Conservation (phyloP, 2,888 invertebrate species). For the Trypoxylon attenuatum region DNA sequence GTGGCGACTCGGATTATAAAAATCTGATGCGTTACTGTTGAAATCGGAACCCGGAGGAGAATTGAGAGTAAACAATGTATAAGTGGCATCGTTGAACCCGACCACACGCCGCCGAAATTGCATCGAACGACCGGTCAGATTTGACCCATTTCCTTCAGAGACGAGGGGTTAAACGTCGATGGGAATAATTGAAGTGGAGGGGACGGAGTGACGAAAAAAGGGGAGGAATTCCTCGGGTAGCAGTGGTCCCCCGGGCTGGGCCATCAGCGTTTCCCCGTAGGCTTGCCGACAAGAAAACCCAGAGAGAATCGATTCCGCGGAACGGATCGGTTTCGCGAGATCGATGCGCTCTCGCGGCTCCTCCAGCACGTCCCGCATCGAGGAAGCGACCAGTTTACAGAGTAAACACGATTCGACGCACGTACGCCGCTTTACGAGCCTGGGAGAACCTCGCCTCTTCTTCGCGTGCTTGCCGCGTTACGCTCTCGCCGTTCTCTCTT, state of each 20-base stretch:
- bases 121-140: slow-evolving; percentile 7
- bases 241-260: not conserved
- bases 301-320: slow-evolving; percentile 55
- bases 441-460: not conserved
- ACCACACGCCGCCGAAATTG: slow-evolving; percentile 34
- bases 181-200: slow-evolving; percentile 20
- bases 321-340: slow-evolving; percentile 54
- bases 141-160: slow-evolving; percentile 27
- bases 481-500: not conserved
- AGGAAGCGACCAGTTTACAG: slow-evolving; percentile 50
- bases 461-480: slow-evolving; percentile 8
- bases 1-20: not conserved
- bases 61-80: slow-evolving; percentile 31
- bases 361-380: slow-evolving; percentile 15
- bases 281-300: slow-evolving; percentile 40
- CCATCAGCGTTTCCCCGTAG: slow-evolving; percentile 39
- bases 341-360: slow-evolving; percentile 48
- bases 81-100: slow-evolving; percentile 6
- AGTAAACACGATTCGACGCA: slow-evolving; percentile 58
- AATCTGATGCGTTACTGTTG: not conserved
- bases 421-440: slow-evolving; percentile 52
- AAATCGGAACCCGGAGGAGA: too few relatives aligned
- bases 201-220: not conserved
- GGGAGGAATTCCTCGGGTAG: slow-evolving; percentile 32
- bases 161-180: not conserved